A percentile compares a stretch with the other conserved stretches of the same genome.
phyloP scores from a whole-genome alignment of 2,113 vertebrate genomes.

The Myocastor coypus region DNA sequence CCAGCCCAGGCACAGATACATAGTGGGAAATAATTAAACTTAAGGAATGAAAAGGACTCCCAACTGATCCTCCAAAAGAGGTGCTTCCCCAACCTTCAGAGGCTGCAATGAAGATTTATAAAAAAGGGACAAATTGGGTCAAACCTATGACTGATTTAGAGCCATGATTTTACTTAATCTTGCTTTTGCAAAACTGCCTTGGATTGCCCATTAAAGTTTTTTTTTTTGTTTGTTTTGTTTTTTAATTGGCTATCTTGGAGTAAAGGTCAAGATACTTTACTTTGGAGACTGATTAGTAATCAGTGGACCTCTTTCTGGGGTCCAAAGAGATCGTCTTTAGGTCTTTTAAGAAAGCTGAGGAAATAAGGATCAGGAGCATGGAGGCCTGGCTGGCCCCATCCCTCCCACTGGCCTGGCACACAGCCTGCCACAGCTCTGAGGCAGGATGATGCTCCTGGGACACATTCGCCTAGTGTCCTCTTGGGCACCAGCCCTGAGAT shows the following conservation, averaged over 20 bases:
- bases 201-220: background rate
- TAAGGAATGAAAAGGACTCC: background rate
- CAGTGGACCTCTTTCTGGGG: background rate
- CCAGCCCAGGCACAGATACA: background rate
- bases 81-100: too few species aligned
- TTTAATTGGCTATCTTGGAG: background rate
- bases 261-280: background rate
- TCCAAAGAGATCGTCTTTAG: background rate
- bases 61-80: background rate
- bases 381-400: background rate
- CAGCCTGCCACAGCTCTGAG: background rate
- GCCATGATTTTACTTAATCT: background rate
- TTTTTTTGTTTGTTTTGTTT: background rate
- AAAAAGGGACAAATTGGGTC: background rate
- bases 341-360: background rate
- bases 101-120: background rate
- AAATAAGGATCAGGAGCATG: fast-evolving
- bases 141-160: background rate
- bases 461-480: background rate
- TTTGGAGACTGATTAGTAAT: background rate
- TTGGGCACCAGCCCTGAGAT: too few species aligned
- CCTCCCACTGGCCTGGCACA: background rate
- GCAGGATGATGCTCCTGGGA: background rate
- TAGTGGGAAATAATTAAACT: background rate
- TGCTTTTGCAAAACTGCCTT: background rate